A percentile compares a stretch with the other conserved stretches of the same genome.
Conservation (phyloP, 2,113 vertebrate genomes). For the Salvator merianae region DNA sequence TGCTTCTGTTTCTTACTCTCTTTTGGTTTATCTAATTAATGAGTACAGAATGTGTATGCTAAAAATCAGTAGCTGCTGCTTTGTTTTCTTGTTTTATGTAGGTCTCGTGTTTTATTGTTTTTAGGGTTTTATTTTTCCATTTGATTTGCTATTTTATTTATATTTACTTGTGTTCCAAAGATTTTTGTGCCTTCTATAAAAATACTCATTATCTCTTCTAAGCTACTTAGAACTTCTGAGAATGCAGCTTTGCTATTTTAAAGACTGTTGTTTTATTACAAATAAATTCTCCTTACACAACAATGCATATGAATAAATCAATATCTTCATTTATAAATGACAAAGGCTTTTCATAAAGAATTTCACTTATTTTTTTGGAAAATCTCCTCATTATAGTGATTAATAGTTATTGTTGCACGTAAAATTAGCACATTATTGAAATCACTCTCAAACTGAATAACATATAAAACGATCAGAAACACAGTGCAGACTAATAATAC, state of each 20-base stretch:
- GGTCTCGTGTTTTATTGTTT: neutral
- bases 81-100: neutral
- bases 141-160: neutral
- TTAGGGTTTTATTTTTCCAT: neutral
- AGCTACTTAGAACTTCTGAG: neutral
- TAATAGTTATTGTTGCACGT: conserved; percentile 3
- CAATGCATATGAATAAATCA: neutral
- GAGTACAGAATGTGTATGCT: neutral
- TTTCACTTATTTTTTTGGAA: conserved; percentile 31
- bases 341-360: neutral
- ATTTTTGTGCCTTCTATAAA: neutral
- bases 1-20: neutral
- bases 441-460: neutral
- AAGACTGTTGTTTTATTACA: neutral
- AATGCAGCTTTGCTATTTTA: conserved; percentile 1
- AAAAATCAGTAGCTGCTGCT: neutral
- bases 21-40: neutral
- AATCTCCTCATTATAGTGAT: conserved; percentile 9
- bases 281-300: neutral
- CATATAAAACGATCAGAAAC: neutral
- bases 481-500: neutral
- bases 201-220: neutral
- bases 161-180: neutral
- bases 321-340: neutral
- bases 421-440: conserved; percentile 34